Conservation (phyloP, 2,888 invertebrate species). For the Melipona beecheii region DNA sequence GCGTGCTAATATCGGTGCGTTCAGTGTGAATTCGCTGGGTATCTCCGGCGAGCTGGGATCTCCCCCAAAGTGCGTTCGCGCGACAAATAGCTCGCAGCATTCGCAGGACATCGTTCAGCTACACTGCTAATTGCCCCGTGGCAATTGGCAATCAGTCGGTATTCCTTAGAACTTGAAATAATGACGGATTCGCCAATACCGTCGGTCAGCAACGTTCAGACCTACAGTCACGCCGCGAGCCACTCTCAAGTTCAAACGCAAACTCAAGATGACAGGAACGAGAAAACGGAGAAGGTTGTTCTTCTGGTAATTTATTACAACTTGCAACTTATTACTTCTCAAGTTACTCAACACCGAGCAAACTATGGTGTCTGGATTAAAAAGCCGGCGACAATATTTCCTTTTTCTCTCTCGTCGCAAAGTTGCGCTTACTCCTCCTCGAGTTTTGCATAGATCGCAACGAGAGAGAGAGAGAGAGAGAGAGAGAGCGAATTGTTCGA, state of each 20-base stretch:
- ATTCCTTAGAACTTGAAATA: constrained; percentile 73
- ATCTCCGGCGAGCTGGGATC: too few species aligned
- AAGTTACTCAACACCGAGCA: too few species aligned
- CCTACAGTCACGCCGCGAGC: constrained; percentile 25
- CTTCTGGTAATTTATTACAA: constrained; percentile 73
- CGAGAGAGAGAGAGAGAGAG: background rate
- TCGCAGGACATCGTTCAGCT: constrained; percentile 35
- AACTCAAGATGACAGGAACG: constrained; percentile 54
- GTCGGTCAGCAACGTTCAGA: constrained; percentile 77
- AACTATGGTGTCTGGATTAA: background rate
- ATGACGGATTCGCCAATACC: constrained; percentile 82
- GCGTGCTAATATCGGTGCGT: constrained; percentile 12
- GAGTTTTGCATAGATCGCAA: too few species aligned
- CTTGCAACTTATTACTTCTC: background rate
- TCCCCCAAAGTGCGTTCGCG: background rate
- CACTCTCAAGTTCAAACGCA: constrained; percentile 24
- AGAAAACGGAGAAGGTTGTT: constrained; percentile 77
- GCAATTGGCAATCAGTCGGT: constrained; percentile 61
- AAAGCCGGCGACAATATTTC: background rate
- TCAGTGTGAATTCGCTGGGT: background rate
- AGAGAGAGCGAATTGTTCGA: background rate
- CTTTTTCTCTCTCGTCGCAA: background rate
- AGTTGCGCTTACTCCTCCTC: background rate
- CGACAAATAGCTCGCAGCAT: background rate
- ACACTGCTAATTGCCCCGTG: constrained; percentile 53